A percentile compares a stretch with the other conserved stretches of the same genome.
These are phyloP conservation scores for Clarias gariepinus DNA, from an alignment of 2,113 vertebrate genomes.

Conservation along the genomic window DNA sequence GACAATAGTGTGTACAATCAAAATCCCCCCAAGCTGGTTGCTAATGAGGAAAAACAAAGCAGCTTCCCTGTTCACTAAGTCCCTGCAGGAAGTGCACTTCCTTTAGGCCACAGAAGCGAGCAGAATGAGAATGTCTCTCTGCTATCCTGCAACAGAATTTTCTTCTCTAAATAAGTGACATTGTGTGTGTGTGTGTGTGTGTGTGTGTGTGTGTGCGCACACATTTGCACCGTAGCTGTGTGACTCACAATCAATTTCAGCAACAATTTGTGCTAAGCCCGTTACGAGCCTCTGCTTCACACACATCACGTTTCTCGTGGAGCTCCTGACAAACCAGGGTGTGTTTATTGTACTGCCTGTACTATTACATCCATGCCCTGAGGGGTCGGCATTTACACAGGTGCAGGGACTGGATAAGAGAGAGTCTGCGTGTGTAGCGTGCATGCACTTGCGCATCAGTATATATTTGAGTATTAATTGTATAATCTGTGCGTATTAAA, in stretches of 20 bases:
- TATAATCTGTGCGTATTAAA: constrained; percentile 12
- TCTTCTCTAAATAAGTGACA: background rate
- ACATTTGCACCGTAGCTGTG: background rate
- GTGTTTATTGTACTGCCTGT: background rate
- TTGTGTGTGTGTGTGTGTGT: background rate
- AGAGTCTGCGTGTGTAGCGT: background rate
- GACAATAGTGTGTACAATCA: constrained; percentile 19
- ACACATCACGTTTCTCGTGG: background rate
- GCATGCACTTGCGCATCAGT: background rate
- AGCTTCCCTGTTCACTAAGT: constrained; percentile 13
- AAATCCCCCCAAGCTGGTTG: background rate
- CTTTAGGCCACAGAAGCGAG: constrained; percentile 6
- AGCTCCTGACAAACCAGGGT: too few relatives aligned
- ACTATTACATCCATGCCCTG: background rate
- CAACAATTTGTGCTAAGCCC: background rate
- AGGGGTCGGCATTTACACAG: background rate
- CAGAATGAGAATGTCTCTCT: constrained; percentile 24
- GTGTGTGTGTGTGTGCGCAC: too few relatives aligned
- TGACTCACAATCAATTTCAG: background rate
- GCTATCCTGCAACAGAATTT: background rate
- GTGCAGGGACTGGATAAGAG: background rate
- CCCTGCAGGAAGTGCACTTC: constrained; percentile 20
- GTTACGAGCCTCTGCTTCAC: background rate
- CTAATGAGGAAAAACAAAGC: constrained; percentile 28
- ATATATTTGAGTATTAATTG: background rate